Conservation (phyloP, 2,888 invertebrate species). For the Agrotis puta region DNA sequence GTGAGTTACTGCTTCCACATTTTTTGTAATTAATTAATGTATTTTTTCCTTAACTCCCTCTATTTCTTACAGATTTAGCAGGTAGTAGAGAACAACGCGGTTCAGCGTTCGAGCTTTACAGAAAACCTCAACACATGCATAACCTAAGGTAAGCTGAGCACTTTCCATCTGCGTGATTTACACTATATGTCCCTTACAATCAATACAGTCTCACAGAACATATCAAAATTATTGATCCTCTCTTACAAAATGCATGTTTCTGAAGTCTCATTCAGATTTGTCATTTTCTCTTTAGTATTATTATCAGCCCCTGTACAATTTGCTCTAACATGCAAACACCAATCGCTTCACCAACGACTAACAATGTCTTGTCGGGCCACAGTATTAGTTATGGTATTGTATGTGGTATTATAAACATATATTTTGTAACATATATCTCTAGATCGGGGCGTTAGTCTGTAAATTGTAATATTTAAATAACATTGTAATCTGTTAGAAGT, state of each 20-base stretch:
- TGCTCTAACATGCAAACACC: slow-evolving; percentile 92
- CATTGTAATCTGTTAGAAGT: slow-evolving; percentile 79
- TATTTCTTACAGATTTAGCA: slow-evolving; percentile 91
- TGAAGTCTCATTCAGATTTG: slow-evolving; percentile 55
- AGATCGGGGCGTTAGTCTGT: slow-evolving; percentile 84
- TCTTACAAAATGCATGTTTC: slow-evolving; percentile 78
- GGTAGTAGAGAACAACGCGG: slow-evolving; percentile 97
- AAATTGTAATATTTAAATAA: slow-evolving; percentile 81
- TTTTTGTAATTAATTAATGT: too few relatives aligned
- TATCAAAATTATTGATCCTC: slow-evolving; percentile 37
- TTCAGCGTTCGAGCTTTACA: slow-evolving; percentile 98
- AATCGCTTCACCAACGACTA: slow-evolving; percentile 91
- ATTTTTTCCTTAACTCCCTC: neutral
- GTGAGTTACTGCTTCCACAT: too few relatives aligned
- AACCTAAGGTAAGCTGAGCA: slow-evolving; percentile 93
- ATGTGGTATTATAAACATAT: slow-evolving; percentile 88
- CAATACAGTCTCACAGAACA: slow-evolving; percentile 44
- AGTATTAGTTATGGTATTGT: slow-evolving; percentile 89
- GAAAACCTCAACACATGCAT: slow-evolving; percentile 96
- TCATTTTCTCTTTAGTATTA: slow-evolving; percentile 56
- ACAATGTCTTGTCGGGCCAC: slow-evolving; percentile 89
- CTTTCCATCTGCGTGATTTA: slow-evolving; percentile 28
- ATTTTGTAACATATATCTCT: slow-evolving; percentile 88
- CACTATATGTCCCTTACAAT: slow-evolving; percentile 44
- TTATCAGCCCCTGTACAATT: slow-evolving; percentile 85